These are phyloP conservation scores for Cromileptes altivelis DNA, from an alignment of 2,113 vertebrate genomes.

Conservation along the genomic window DNA sequence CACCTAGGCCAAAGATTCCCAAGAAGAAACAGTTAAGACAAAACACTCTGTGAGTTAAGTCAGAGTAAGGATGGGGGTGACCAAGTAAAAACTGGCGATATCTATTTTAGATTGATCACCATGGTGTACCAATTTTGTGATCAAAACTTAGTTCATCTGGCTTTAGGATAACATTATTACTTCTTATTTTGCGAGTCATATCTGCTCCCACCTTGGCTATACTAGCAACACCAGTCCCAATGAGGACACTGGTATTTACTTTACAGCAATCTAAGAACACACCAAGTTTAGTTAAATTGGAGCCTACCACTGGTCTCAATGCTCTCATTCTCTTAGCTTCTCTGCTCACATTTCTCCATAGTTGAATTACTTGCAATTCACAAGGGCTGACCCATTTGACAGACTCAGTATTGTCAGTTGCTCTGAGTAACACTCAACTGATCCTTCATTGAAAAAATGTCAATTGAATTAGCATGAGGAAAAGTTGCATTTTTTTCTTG, in stretches of 20 bases:
- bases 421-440: background rate
- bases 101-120: background rate
- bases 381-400: background rate
- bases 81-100: background rate
- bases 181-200: background rate
- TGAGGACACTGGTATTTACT: background rate
- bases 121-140: background rate
- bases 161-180: background rate
- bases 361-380: conserved; percentile 31
- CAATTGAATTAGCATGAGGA: background rate
- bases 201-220: background rate
- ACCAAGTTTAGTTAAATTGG: background rate
- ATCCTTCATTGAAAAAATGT: background rate
- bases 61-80: background rate
- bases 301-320: background rate
- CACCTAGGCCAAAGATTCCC: background rate
- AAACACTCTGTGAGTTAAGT: background rate
- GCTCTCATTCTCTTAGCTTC: background rate
- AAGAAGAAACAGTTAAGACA: background rate
- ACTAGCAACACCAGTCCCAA: background rate
- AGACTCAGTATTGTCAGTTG: conserved; percentile 2
- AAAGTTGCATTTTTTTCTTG: background rate
- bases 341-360: conserved; percentile 25
- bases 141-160: background rate
- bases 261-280: background rate